These are phyloP conservation scores for Cryptus armator DNA, from an alignment of 2,888 invertebrate genomes.

Conservation along the genomic window DNA sequence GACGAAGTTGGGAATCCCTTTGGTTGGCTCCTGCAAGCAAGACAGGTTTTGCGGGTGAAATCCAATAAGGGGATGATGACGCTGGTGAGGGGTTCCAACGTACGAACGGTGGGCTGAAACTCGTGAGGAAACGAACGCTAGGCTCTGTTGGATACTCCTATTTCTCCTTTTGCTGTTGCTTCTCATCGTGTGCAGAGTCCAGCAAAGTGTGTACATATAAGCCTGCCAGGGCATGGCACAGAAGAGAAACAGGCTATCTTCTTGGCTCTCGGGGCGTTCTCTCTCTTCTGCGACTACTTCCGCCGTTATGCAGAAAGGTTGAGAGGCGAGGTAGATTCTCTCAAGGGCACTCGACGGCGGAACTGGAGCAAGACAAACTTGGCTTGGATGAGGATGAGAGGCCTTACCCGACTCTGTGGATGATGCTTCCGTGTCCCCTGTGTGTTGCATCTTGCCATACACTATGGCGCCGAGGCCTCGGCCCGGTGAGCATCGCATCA, in stretches of 20 bases:
- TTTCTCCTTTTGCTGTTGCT: conserved; percentile 60
- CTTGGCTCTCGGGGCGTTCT: conserved; percentile 27
- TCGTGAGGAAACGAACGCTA: conserved; percentile 45
- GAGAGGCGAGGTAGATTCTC: conserved; percentile 67
- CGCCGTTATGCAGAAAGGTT: conserved; percentile 60
- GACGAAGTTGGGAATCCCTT: conserved; percentile 66
- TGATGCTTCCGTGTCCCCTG: conserved; percentile 46
- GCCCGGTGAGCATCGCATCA: conserved; percentile 57
- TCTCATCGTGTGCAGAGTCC: conserved; percentile 44
- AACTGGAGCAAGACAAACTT: conserved; percentile 79
- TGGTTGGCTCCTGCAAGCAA: conserved; percentile 51
- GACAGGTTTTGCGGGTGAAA: conserved; percentile 71
- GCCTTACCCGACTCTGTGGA: conserved; percentile 53
- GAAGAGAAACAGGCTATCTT: conserved; percentile 48
- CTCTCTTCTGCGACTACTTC: conserved; percentile 59
- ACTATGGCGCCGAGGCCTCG: conserved; percentile 10
- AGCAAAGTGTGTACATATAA: conserved; percentile 67
- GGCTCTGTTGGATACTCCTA: conserved; percentile 32
- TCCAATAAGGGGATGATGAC: conserved; percentile 74
- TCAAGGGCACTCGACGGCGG: conserved; percentile 75
- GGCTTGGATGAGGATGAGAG: conserved; percentile 60
- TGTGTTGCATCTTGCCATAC: conserved; percentile 34
- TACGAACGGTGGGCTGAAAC: conserved; percentile 37
- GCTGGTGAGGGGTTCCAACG: conserved; percentile 47
- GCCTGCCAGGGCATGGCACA: conserved; percentile 27